phyloP scores from a whole-genome alignment of 1,140 invertebrate genomes.

The Saxidomus purpurata region DNA sequence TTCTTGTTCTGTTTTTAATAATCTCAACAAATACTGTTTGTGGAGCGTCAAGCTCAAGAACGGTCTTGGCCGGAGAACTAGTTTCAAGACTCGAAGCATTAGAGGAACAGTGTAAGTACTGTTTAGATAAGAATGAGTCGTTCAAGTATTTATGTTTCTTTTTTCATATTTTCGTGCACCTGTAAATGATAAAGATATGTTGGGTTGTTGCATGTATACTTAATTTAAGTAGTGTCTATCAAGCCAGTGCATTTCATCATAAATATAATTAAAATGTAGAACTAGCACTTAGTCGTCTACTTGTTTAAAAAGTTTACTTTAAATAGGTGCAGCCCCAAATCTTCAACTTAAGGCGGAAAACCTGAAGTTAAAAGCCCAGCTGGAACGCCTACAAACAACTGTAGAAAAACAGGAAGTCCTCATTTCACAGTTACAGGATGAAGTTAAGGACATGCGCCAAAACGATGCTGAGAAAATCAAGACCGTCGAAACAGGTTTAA shows the following conservation, averaged over 20 bases:
- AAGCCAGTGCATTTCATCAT: too few relatives aligned
- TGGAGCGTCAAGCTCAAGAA: neutral
- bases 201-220: too few relatives aligned
- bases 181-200: too few relatives aligned
- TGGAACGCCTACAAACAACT: neutral
- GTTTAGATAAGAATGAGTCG: too few relatives aligned
- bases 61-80: neutral
- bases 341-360: neutral
- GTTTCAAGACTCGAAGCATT: neutral
- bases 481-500: neutral
- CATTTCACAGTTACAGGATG: neutral
- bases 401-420: neutral
- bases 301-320: too few relatives aligned
- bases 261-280: too few relatives aligned
- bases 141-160: too few relatives aligned
- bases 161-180: too few relatives aligned
- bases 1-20: neutral
- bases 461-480: neutral
- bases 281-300: too few relatives aligned
- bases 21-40: neutral
- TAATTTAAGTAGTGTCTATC: too few relatives aligned
- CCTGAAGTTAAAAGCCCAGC: neutral
- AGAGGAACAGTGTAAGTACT: slow-evolving; percentile 3
- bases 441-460: neutral
- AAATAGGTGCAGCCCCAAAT: neutral